A percentile compares a stretch with the other conserved stretches of the same genome.
Conservation (phyloP, 2,888 invertebrate genomes). For the Pterostichus niger region DNA sequence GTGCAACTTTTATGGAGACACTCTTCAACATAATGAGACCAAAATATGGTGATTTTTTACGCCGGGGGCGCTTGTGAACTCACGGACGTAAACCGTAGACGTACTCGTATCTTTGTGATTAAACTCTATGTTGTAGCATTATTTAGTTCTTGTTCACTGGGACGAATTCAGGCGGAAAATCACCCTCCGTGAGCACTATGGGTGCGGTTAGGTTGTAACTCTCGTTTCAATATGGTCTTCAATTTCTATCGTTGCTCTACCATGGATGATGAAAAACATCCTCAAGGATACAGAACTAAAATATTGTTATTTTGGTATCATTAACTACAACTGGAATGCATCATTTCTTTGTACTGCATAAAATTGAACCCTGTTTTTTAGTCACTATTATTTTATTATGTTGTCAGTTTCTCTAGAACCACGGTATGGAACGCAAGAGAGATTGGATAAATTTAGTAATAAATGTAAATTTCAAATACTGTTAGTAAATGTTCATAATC, state of each 20-base stretch:
- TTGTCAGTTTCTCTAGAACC: too few relatives aligned
- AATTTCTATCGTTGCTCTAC: constrained; percentile 2
- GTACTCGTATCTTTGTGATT: constrained; percentile 26
- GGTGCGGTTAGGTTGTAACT: constrained; percentile 33
- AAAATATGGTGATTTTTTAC: constrained; percentile 35
- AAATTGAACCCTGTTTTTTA: background rate
- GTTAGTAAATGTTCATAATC: too few relatives aligned
- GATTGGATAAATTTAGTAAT: too few relatives aligned
- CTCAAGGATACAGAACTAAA: constrained; percentile 4
- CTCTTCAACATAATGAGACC: background rate
- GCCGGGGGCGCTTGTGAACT: background rate
- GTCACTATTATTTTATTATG: too few relatives aligned
- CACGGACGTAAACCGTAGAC: background rate
- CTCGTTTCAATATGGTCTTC: constrained; percentile 28
- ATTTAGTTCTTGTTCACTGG: constrained; percentile 54
- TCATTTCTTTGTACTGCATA: background rate
- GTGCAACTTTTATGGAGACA: constrained; percentile 16
- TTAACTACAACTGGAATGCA: constrained; percentile 1
- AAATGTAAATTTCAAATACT: too few relatives aligned
- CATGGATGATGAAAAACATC: constrained; percentile 37
- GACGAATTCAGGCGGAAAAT: constrained; percentile 58
- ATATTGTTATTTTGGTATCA: constrained; percentile 25
- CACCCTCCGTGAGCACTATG: constrained; percentile 30
- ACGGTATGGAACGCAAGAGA: too few relatives aligned
- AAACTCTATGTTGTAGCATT: constrained; percentile 22